phyloP scores from a whole-genome alignment of 2,888 invertebrate genomes.

The Andricus quercusramuli region DNA sequence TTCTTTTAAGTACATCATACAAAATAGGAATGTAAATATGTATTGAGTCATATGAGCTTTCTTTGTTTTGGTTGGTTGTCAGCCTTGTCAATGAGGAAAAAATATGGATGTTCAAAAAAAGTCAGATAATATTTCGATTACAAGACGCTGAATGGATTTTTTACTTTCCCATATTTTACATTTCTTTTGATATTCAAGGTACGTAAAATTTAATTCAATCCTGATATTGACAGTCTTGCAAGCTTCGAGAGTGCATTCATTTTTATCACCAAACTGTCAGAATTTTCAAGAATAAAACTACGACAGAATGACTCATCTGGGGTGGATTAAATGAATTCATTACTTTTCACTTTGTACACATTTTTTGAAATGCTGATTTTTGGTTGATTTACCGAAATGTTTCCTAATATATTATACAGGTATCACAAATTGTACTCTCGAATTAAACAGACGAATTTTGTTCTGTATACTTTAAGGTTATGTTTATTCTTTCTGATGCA shows the following conservation, averaged over 20 bases:
- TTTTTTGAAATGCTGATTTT: not conserved
- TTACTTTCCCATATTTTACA: conserved; percentile 23
- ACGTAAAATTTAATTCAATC: conserved; percentile 10
- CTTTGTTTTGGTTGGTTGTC: conserved; percentile 25
- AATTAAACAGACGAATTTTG: not conserved
- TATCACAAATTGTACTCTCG: not conserved
- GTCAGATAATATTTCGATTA: not conserved
- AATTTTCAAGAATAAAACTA: not conserved
- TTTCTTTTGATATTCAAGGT: conserved; percentile 3
- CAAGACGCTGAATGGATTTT: conserved; percentile 15
- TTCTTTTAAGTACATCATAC: too few relatives aligned
- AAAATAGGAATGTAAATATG: too few relatives aligned
- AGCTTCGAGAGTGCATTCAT: not conserved
- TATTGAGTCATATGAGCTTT: not conserved
- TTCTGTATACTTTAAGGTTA: not conserved
- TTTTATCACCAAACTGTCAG: not conserved
- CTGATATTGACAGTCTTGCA: not conserved
- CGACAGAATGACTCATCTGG: not conserved
- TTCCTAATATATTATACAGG: not conserved
- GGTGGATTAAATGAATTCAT: not conserved
- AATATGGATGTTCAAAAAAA: conserved; percentile 12
- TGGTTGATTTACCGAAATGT: not conserved
- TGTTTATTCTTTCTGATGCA: not conserved
- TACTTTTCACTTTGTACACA: not conserved
- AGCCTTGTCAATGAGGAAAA: not conserved